Evolutionary conservation across 2,888 invertebrate species (phyloP), one percentile per base, ranked within the genome.

Genomic region (Epinotia nisella): DNA sequence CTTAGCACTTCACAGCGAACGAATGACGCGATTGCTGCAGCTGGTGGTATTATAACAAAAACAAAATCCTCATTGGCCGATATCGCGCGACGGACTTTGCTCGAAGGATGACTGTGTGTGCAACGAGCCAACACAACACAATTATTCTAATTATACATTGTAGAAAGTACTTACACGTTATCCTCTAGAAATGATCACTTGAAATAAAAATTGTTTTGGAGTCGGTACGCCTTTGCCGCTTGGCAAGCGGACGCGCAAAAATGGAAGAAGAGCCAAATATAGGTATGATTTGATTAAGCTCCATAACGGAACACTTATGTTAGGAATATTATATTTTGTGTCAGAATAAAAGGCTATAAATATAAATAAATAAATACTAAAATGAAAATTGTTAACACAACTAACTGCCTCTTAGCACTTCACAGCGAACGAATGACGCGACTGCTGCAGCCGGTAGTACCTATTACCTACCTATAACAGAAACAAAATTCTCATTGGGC

Each of bases 31-130:
- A 15, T 29, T 49, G n/a, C 45, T 64, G 68, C 58, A 59, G 56
- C 64, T 68, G 71, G 68, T 67, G 53, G 67, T 71, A 74, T 64
- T 66, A 68, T 71, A 74, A 51, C 41, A 59, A 51, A 67, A 51
- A 64, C 64, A 59, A 58, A 64, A 71, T 70, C 45, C 53, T 64
- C 29, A 71, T 73, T 74, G 61, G 72, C 53, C 67, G 72, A 64
- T 71, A 64, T 24, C 65, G 49, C 41, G 41, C 45, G 56, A 65
- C 74, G 77, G 75, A 77, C 77, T 77, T 77, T 77, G 77, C 17
- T 76, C 77, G 69, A 75, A 61, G 45, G 74, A 76, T 76, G 75
- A 75, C 64, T n/a, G n/a, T 77, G 67, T 75, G 67, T 76, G 74
- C 66, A 62, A 45, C 29, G 51, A 45, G 64, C 74, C 77, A 77